phyloP scores from a whole-genome alignment of 1,140 invertebrate species.

The Cryptotermes secundus region DNA sequence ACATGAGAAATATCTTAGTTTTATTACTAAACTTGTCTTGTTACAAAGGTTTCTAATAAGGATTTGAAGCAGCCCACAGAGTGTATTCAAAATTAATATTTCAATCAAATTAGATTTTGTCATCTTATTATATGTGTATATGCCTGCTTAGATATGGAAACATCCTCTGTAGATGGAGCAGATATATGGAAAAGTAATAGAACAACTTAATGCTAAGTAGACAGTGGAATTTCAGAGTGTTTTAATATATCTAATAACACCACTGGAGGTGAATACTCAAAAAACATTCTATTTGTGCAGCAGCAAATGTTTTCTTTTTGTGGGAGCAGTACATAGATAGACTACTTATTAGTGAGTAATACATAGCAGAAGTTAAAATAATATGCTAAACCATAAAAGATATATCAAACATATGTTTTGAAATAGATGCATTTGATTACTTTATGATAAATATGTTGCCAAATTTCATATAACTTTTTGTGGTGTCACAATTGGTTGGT shows the following conservation, averaged over 20 bases:
- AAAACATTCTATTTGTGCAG: not conserved
- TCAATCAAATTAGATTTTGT: not conserved
- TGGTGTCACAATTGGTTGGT: not conserved
- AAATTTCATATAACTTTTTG: not conserved
- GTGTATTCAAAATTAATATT: not conserved
- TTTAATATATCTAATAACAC: not conserved
- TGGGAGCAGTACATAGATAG: not conserved
- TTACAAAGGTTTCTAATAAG: not conserved
- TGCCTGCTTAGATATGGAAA: not conserved
- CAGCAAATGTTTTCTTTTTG: not conserved
- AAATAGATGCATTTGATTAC: not conserved
- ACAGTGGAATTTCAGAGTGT: not conserved
- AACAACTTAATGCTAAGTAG: not conserved
- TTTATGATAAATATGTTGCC: not conserved
- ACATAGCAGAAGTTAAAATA: not conserved
- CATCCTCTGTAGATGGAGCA: not conserved
- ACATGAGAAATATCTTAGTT: too few species aligned
- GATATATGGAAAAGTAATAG: not conserved
- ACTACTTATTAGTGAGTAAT: not conserved
- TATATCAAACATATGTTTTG: not conserved
- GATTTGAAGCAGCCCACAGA: not conserved
- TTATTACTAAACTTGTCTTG: not conserved
- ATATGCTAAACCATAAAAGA: not conserved
- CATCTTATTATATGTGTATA: not conserved
- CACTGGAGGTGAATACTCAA: not conserved